Percentiles rank a stretch among this genome's conserved stretches.
Conservation (phyloP, 1,140 invertebrate genomes). For the Pseudomyrmex pallidus region DNA sequence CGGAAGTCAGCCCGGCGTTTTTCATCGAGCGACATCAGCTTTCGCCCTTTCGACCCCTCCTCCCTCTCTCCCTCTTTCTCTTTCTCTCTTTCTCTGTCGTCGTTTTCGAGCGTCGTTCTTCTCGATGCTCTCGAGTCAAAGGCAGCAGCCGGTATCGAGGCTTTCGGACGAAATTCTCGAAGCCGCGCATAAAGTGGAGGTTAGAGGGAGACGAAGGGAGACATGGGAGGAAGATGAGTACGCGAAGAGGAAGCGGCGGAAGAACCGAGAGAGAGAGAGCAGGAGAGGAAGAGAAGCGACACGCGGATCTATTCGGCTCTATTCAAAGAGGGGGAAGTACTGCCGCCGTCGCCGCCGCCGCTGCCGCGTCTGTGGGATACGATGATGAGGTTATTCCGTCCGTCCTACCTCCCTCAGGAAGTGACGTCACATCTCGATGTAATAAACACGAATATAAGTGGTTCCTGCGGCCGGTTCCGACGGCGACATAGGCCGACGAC, state of each 20-base stretch:
- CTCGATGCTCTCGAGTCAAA: conserved; percentile 10
- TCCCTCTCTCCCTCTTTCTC: too few species aligned
- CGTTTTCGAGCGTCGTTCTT: conserved; percentile 27
- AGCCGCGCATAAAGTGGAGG: conserved; percentile 28
- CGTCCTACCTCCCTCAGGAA: conserved; percentile 74
- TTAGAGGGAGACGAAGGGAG: neutral
- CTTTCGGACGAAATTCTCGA: conserved; percentile 40
- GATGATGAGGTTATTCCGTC: conserved; percentile 76
- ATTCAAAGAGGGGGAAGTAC: conserved; percentile 45
- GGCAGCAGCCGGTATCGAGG: conserved; percentile 8
- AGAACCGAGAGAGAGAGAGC: neutral
- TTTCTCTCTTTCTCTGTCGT: neutral
- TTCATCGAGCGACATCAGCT: conserved; percentile 44
- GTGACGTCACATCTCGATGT: conserved; percentile 75
- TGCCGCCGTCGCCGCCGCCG: conserved; percentile 6
- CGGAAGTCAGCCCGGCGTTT: conserved; percentile 45
- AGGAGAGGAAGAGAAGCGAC: conserved; percentile 49
- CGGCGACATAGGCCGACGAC: conserved; percentile 62
- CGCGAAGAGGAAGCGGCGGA: conserved; percentile 8
- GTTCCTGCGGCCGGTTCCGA: conserved; percentile 69
- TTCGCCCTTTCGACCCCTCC: conserved; percentile 15
- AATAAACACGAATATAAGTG: conserved; percentile 76
- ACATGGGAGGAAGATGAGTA: neutral
- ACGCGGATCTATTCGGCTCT: conserved; percentile 44
- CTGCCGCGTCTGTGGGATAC: conserved; percentile 69